Percentiles rank a stretch among this genome's conserved stretches.
Conservation (phyloP, 2,797 vertebrate genomes). For the Carcharodon carcharias region DNA sequence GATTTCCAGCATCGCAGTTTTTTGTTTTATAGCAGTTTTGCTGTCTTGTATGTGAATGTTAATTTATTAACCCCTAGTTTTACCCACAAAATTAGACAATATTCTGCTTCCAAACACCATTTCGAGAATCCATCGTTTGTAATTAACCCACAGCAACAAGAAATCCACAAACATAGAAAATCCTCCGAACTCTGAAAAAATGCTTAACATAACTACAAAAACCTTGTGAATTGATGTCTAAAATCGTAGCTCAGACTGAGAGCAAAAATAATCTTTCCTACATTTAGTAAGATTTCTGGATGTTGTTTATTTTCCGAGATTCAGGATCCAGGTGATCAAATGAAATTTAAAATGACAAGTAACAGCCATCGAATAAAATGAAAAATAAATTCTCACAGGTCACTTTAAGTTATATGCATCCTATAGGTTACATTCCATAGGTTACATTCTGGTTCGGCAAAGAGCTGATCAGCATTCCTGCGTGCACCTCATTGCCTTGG, state of each 20-base stretch:
- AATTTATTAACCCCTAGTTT: background rate
- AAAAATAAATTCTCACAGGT: background rate
- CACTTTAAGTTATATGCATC: background rate
- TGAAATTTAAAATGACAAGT: background rate
- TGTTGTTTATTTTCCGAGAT: background rate
- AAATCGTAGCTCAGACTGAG: background rate
- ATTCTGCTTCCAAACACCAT: background rate
- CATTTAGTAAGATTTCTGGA: background rate
- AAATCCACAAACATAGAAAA: background rate
- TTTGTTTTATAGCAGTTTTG: too few species aligned
- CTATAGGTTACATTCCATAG: too few species aligned
- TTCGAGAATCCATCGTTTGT: background rate
- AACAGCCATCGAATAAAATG: background rate
- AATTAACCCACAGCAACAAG: background rate
- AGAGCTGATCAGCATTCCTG: background rate
- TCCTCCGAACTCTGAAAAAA: background rate
- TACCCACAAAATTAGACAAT: background rate
- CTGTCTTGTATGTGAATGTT: background rate
- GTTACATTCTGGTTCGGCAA: background rate
- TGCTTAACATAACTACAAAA: background rate
- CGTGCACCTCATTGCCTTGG: background rate
- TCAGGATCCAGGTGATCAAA: background rate
- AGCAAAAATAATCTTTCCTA: background rate
- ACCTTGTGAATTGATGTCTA: background rate
- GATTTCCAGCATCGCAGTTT: too few species aligned